Percentiles rank a stretch among this genome's conserved stretches.
phyloP scores from a whole-genome alignment of 2,888 invertebrate species.

The Lepidochitona cinerea region DNA sequence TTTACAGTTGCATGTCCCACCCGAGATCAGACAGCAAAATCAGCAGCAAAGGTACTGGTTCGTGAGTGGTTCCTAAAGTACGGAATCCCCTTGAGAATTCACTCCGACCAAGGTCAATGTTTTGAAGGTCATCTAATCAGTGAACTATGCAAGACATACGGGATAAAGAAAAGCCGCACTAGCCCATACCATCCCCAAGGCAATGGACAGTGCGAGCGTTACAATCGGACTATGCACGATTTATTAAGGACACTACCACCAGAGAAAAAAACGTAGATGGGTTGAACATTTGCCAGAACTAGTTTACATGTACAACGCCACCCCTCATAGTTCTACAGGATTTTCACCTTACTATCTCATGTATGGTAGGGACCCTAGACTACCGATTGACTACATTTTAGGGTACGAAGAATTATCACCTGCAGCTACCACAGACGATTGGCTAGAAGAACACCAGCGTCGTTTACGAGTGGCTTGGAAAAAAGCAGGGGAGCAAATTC shows the following conservation, averaged over 20 bases:
- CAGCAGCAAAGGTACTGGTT: conserved; percentile 17
- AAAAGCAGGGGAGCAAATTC: not conserved
- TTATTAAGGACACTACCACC: conserved; percentile 23
- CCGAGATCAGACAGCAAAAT: conserved; percentile 18
- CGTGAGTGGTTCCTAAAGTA: conserved; percentile 21
- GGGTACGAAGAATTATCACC: not conserved
- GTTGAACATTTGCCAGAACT: conserved; percentile 25
- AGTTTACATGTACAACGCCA: conserved; percentile 22
- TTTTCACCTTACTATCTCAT: conserved; percentile 12
- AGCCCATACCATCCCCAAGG: conserved; percentile 27
- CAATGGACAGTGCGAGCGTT: conserved; percentile 24
- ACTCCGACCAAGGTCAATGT: conserved; percentile 19
- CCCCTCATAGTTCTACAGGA: conserved; percentile 14
- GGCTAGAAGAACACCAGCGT: not conserved
- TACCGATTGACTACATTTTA: conserved; percentile 19
- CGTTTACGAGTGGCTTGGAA: not conserved
- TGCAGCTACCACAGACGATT: not conserved
- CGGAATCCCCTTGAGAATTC: conserved; percentile 18
- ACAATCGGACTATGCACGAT: conserved; percentile 32
- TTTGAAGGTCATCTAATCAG: conserved; percentile 14
- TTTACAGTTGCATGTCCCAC: conserved; percentile 17
- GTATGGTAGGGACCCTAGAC: conserved; percentile 16
- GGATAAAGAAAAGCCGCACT: conserved; percentile 22
- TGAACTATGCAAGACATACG: conserved; percentile 28
- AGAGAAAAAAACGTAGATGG: conserved; percentile 30